Percentiles rank a stretch among this genome's conserved stretches.
Conservation (phyloP, 2,113 vertebrate genomes). For the Gambusia affinis region DNA sequence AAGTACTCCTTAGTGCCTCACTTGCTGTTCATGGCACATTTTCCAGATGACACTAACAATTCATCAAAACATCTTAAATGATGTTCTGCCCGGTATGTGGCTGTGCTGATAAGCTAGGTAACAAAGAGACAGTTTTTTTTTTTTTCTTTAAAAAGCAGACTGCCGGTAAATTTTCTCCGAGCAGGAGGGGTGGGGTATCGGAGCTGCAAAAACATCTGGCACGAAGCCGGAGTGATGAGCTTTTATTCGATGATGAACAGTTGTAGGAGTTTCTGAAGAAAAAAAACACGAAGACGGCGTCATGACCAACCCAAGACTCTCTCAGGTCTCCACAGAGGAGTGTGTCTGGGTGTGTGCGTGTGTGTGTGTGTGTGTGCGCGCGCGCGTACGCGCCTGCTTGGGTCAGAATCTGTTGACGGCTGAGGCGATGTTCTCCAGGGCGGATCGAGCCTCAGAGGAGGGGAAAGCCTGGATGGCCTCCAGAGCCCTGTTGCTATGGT, state of each 20-base stretch:
- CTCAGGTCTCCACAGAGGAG: conserved; percentile 3
- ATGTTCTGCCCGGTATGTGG: conserved; percentile 47
- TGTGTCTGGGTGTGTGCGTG: conserved; percentile 9
- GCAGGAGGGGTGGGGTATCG: conserved; percentile 6
- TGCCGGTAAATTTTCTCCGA: conserved; percentile 24
- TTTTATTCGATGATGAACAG: conserved; percentile 37
- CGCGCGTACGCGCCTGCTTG: background rate
- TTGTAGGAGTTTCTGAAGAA: conserved; percentile 19
- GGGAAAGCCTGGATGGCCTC: conserved; percentile 92
- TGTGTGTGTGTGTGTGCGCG: background rate
- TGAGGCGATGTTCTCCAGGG: conserved; percentile 95
- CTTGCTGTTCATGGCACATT: conserved; percentile 54
- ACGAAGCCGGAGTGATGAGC: conserved; percentile 29
- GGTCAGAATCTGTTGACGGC: conserved; percentile 90
- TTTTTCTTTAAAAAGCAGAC: conserved; percentile 23
- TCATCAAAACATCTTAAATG: conserved; percentile 60
- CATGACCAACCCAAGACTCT: conserved; percentile 39
- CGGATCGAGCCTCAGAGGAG: conserved; percentile 92
- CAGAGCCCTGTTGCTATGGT: conserved; percentile 94
- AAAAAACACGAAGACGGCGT: conserved; percentile 11
- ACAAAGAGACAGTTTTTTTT: conserved; percentile 42
- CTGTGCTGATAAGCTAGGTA: conserved; percentile 53
- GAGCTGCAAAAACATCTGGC: conserved; percentile 29
- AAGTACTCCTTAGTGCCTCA: conserved; percentile 30
- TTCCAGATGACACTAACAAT: conserved; percentile 57